Conservation (phyloP, 2,113 vertebrate genomes). For the Lasiurus borealis region DNA sequence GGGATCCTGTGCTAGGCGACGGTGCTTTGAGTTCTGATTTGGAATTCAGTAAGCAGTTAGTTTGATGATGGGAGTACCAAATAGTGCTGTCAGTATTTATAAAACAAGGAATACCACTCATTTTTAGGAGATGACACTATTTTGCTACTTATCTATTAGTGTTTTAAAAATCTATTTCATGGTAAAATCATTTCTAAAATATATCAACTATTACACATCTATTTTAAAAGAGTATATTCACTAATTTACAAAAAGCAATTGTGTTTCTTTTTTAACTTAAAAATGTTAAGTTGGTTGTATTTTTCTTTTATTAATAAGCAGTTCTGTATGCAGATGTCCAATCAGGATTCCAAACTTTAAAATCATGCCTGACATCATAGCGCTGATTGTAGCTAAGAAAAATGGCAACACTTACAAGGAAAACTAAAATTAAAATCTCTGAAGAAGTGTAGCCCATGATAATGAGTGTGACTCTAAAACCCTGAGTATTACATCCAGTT, state of each 20-base stretch:
- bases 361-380: background rate
- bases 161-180: slow-evolving; percentile 2
- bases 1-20: background rate
- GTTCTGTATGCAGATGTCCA: background rate
- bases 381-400: background rate
- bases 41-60: background rate
- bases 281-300: background rate
- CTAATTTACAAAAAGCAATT: background rate
- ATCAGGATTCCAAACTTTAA: slow-evolving; percentile 31
- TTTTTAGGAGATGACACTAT: slow-evolving; percentile 39
- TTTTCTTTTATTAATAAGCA: background rate
- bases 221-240: slow-evolving; percentile 20
- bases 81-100: background rate
- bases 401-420: background rate
- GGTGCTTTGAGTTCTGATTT: background rate
- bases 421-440: background rate
- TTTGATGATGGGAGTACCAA: background rate
- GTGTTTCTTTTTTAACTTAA: slow-evolving; percentile 19
- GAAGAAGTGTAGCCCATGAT: background rate
- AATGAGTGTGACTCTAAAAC: background rate
- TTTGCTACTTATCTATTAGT: slow-evolving; percentile 39
- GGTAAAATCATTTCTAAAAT: slow-evolving; percentile 29
- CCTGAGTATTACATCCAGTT: background rate
- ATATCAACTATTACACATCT: background rate
- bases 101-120: background rate